Percentiles rank a stretch among this genome's conserved stretches.
Evolutionary conservation across 2,113 vertebrate genomes (phyloP).

Genomic region (Pimephales promelas): DNA sequence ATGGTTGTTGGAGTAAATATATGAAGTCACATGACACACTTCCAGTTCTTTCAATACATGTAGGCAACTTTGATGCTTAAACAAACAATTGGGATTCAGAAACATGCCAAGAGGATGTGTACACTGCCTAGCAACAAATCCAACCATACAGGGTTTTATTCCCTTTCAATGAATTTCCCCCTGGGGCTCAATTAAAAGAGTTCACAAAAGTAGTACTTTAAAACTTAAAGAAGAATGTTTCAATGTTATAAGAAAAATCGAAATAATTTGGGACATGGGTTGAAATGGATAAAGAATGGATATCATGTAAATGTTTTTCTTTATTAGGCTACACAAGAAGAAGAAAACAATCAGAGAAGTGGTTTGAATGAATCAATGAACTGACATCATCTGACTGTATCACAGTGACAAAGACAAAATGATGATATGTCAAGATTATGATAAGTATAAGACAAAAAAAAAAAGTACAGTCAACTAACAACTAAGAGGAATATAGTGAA

Average conservation of each 20-base stretch:
- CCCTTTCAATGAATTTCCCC: not conserved
- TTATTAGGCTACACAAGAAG: not conserved
- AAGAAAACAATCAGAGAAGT: not conserved
- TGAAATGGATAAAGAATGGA: not conserved
- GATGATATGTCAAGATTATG: not conserved
- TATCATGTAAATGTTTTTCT: not conserved
- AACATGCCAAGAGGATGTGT: not conserved
- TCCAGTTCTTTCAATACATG: not conserved
- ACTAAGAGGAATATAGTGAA: not conserved
- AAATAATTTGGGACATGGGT: not conserved
- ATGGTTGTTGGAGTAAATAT: slow-evolving; percentile 10
- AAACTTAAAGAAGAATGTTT: not conserved
- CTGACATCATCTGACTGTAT: not conserved
- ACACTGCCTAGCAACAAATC: slow-evolving; percentile 9
- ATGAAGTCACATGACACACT: slow-evolving; percentile 4
- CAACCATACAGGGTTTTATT: not conserved
- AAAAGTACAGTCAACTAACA: not conserved
- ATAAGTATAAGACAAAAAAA: not conserved
- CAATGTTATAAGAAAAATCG: not conserved
- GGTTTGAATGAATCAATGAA: not conserved
- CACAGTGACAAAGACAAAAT: not conserved
- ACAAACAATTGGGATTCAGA: not conserved
- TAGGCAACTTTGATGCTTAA: not conserved
- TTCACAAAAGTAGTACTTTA: not conserved
- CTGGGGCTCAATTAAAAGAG: slow-evolving; percentile 7